phyloP scores from a whole-genome alignment of 2,888 invertebrate species.

The Protodeltote pygarga region DNA sequence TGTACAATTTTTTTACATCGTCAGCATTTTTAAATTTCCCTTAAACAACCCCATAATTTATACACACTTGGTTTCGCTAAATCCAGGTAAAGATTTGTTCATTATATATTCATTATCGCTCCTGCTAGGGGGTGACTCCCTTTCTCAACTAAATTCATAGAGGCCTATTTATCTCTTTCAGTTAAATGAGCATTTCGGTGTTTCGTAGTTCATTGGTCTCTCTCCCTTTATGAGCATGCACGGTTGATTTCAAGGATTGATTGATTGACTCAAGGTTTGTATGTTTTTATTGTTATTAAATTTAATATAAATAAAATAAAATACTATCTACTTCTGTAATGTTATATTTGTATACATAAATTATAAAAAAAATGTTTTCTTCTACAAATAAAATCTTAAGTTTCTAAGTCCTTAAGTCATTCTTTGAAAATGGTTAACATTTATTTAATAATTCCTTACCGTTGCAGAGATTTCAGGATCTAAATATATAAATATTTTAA shows the following conservation, averaged over 20 bases:
- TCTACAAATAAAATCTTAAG: no score
- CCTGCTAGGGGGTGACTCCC: conserved; percentile 40
- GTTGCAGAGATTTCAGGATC: no score
- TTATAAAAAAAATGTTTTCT: no score
- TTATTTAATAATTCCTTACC: no score
- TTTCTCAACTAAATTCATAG: conserved; percentile 64
- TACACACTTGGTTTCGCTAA: conserved; percentile 41
- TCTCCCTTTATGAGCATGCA: conserved; percentile 42
- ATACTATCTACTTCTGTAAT: no score
- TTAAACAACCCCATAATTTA: conserved; percentile 24
- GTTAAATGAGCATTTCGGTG: conserved; percentile 77
- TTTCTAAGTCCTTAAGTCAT: no score
- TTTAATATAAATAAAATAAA: no score
- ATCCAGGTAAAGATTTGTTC: conserved; percentile 67
- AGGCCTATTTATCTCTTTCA: conserved; percentile 80
- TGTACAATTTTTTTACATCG: background rate
- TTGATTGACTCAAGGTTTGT: no score
- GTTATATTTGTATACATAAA: no score
- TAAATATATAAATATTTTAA: no score
- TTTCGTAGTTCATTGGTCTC: conserved; percentile 58
- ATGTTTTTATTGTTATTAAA: no score
- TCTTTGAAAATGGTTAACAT: no score
- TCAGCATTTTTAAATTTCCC: background rate
- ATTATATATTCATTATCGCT: conserved; percentile 74
- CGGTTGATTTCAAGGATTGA: background rate